phyloP scores from a whole-genome alignment of 2,113 vertebrate genomes.

The Rhabdomys dilectus region DNA sequence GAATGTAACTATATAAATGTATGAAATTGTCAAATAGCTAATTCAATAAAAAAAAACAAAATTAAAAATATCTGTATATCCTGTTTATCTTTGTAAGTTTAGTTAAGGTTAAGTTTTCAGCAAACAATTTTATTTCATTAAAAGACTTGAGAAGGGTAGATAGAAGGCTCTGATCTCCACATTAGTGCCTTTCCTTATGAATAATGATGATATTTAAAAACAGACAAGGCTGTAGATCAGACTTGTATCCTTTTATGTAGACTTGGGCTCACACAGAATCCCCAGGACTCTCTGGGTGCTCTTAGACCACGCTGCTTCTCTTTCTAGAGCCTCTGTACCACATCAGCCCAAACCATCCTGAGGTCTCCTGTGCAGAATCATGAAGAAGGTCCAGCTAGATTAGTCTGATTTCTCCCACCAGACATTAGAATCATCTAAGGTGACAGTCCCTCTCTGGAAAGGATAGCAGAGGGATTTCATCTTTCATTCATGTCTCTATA shows the following conservation, averaged over 20 bases:
- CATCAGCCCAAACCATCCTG: too few relatives aligned
- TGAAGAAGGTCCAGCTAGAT: neutral
- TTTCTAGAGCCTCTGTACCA: neutral
- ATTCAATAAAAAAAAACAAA: too few relatives aligned
- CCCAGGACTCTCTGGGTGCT: neutral
- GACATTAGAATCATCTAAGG: neutral
- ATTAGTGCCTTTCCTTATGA: neutral
- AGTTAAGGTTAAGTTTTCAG: slow-evolving; percentile 21
- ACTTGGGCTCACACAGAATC: neutral
- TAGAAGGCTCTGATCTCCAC: neutral
- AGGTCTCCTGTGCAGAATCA: neutral
- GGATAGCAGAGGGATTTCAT: neutral
- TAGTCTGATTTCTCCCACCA: neutral
- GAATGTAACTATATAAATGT: too few relatives aligned
- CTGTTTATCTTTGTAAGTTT: neutral
- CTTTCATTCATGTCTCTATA: slow-evolving; percentile 29
- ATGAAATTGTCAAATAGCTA: neutral
- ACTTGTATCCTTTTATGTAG: neutral
- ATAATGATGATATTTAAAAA: neutral
- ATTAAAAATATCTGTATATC: neutral
- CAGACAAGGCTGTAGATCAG: neutral
- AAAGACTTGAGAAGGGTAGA: neutral
- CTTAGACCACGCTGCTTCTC: neutral
- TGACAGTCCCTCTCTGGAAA: neutral
- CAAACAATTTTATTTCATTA: neutral